Percentiles rank a stretch among this genome's conserved stretches.
These are phyloP conservation scores for Falco peregrinus DNA, from an alignment of 2,797 vertebrate species.

Conservation along the genomic window DNA sequence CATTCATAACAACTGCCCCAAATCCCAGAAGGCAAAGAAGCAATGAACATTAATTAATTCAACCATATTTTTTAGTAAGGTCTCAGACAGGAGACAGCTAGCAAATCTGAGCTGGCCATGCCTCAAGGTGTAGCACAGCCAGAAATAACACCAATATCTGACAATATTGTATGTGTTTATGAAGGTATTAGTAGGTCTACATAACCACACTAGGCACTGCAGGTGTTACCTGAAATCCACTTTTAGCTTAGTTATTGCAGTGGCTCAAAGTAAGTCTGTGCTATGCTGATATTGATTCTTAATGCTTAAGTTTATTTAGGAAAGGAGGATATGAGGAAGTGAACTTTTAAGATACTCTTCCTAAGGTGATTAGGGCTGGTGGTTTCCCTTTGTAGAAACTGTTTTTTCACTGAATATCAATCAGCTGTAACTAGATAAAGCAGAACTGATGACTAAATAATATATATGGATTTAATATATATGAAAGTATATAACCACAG, in stretches of 20 bases:
- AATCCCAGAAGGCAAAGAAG: not conserved
- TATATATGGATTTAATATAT: not conserved
- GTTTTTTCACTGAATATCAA: not conserved
- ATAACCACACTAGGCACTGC: not conserved
- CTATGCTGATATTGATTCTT: not conserved
- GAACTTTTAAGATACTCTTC: not conserved
- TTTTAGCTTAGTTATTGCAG: not conserved
- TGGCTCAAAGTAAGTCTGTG: not conserved
- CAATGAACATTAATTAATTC: not conserved
- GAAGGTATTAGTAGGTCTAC: not conserved
- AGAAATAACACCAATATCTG: not conserved
- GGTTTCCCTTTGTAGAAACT: not conserved
- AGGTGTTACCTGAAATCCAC: not conserved
- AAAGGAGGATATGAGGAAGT: not conserved
- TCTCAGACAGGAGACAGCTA: not conserved
- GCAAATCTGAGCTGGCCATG: not conserved
- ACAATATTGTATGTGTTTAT: not conserved
- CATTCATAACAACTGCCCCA: not conserved
- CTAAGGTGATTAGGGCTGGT: not conserved
- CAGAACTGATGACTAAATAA: not conserved
- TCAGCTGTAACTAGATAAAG: not conserved
- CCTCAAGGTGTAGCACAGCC: not conserved
- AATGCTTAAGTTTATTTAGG: not conserved
- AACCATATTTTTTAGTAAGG: not conserved
- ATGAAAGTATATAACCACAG: not conserved